Evolutionary conservation across 2,113 vertebrate species (phyloP).

Genomic region (Eupsittula cactorum): DNA sequence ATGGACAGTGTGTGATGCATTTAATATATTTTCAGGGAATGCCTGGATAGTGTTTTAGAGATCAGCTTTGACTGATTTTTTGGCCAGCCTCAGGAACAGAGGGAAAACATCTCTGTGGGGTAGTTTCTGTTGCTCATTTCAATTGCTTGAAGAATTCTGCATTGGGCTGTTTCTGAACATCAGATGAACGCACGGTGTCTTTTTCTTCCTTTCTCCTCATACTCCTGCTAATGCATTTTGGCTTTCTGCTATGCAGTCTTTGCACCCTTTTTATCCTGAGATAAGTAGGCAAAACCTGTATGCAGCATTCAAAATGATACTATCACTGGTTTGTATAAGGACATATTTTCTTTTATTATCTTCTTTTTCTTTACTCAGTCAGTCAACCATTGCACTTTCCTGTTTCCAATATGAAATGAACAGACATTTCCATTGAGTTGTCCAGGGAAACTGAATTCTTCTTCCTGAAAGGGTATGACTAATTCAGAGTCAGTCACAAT

Average conservation of each 20-base stretch:
- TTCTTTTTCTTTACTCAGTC: neutral
- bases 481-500: neutral
- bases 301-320: neutral
- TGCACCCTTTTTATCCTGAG: neutral
- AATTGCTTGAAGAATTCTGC: neutral
- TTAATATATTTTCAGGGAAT: neutral
- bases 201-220: neutral
- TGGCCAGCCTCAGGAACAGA: neutral
- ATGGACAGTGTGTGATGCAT: neutral
- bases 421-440: neutral
- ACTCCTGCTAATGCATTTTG: neutral
- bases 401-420: neutral
- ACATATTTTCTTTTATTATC: neutral
- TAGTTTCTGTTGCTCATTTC: neutral
- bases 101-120: neutral
- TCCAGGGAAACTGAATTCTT: neutral
- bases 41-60: neutral
- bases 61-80: neutral
- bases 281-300: neutral
- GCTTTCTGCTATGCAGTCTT: neutral
- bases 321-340: neutral
- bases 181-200: fast-evolving
- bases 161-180: neutral
- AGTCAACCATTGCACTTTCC: neutral
- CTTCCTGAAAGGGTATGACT: neutral